Evolutionary conservation across 2,113 vertebrate species (phyloP).

Genomic region (Marmota monax): DNA sequence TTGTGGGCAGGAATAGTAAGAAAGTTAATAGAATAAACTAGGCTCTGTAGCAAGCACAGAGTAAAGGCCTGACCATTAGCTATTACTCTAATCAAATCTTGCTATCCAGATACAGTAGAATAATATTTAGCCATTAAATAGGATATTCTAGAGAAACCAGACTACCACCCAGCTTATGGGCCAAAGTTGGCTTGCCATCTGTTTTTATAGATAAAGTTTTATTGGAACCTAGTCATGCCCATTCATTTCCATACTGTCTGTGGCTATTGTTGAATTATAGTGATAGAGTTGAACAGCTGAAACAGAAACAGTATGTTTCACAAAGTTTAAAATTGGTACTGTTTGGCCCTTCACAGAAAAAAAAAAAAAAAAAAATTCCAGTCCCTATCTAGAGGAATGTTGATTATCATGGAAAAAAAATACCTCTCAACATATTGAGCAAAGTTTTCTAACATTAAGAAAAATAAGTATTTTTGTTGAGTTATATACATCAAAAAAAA

Average conservation of each 20-base stretch:
- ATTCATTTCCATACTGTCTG: not conserved
- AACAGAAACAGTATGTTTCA: not conserved
- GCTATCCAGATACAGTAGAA: not conserved
- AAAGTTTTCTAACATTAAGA: conserved; percentile 26
- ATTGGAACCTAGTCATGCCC: not conserved
- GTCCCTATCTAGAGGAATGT: not conserved
- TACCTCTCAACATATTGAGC: not conserved
- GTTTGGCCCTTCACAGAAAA: conserved; percentile 2
- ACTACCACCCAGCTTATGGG: not conserved
- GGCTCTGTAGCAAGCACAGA: not conserved
- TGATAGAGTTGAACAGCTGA: not conserved
- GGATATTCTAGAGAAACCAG: not conserved
- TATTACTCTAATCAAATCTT: not conserved
- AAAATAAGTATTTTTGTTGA: conserved; percentile 1
- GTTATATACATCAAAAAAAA: not conserved
- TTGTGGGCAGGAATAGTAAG: not conserved
- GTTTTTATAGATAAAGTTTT: conserved; percentile 16
- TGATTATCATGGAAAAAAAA: not conserved
- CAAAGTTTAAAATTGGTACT: conserved; percentile 28
- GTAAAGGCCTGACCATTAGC: not conserved
- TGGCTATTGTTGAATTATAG: not conserved
- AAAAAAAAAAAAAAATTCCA: not conserved
- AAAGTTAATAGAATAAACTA: not conserved
- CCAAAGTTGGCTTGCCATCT: not conserved
- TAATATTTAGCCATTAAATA: not conserved